Percentiles rank a stretch among this genome's conserved stretches.
These are phyloP conservation scores for Pseudobourletiella spinata DNA, from an alignment of 1,140 invertebrate species.

Conservation along the genomic window DNA sequence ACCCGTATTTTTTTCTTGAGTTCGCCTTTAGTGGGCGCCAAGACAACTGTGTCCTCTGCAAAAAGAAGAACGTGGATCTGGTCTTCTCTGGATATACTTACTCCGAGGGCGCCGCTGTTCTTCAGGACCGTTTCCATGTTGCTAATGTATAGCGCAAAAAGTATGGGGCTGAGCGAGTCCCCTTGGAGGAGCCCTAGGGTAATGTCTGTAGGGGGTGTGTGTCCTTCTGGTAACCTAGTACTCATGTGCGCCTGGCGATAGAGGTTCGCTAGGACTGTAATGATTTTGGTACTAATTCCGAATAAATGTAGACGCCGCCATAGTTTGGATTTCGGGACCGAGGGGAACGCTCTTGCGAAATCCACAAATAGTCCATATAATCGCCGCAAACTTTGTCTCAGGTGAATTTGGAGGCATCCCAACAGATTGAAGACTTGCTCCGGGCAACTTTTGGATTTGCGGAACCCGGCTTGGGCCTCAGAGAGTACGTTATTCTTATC, in stretches of 20 bases:
- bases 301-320: conserved; percentile 11
- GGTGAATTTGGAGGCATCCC: too few species aligned
- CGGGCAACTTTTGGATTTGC: neutral
- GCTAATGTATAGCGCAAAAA: conserved; percentile 21
- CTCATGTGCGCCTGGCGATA: conserved; percentile 9
- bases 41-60: conserved; percentile 19
- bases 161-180: conserved; percentile 12
- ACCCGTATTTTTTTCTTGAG: conserved; percentile 19
- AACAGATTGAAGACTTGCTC: neutral
- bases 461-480: neutral
- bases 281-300: neutral
- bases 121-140: conserved; percentile 1
- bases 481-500: neutral
- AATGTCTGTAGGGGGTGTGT: neutral
- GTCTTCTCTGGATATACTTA: neutral
- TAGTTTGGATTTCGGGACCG: neutral
- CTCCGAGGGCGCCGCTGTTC: neutral
- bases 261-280: neutral
- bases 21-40: neutral
- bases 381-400: too few species aligned
- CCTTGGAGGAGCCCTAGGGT: conserved; percentile 11
- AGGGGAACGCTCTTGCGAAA: conserved; percentile 14
- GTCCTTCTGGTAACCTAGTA: neutral
- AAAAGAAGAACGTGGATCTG: conserved; percentile 9
- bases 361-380: conserved; percentile 22